Base-by-base conservation (phyloP, 2,797 vertebrate species). In the Poeciliopsis infans region DNA sequence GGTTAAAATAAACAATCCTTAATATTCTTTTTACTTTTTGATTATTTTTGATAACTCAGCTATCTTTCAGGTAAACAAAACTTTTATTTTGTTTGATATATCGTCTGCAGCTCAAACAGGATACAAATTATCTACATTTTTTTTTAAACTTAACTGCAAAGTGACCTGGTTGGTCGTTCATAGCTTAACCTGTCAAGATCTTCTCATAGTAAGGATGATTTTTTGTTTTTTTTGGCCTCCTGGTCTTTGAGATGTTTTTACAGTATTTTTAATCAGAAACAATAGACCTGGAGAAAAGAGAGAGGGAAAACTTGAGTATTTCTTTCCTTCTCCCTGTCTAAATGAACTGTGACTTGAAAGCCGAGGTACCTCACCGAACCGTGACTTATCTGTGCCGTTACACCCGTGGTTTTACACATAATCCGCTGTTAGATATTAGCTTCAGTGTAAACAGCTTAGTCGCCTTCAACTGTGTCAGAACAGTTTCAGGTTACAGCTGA, bases 111-210 rank as follows among this genome's bases (percentile, higher is more conserved):
- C 31, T 36, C 33, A 66, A 75, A 25, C 23, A 79, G 41, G 79
- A 83, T 86, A 88, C 85, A 87, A 82, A 72, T 28, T 57, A 70
- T 49, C 18, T 20, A 13, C 15, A 7, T 61, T 18, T 36, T 33
- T 7, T 45, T 45, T 45, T 45, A 3, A 2, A 25, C 36, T 68
- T 41, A n/a, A 13, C 20, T 68, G 64, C 36, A 13, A 13, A 41
- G 36, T 66, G 36, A 39, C 33, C 23, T 10, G 33, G 20, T 36
- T 39, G 18, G 3, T 61, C 11, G 5, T 41, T 25, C 33, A 11
- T 1, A 12, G 33, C 18, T 39, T 3, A 23, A 8, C 39, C 36
- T 39, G 18, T 66, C 33, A 39, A 16, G 36, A 41, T 20, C 33
- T 39, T 11, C 64, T 23, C 8, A 64, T 36, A 18, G 5, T 8